Conservation (phyloP, 2,797 vertebrate genomes). For the Chrysocyon brachyurus region DNA sequence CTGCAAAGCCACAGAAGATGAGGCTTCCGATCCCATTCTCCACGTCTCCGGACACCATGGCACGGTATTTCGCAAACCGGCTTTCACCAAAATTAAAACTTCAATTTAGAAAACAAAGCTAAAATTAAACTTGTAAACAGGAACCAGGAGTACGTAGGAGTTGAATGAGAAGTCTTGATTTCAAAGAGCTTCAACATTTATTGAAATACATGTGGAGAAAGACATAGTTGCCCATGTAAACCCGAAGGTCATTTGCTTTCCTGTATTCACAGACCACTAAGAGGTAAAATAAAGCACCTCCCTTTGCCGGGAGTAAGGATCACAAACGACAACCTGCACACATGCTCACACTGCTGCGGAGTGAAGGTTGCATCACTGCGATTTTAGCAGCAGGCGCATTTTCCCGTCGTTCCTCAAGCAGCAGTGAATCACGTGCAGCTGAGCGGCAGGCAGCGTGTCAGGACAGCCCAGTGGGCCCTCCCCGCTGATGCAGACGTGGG, state of each 20-base stretch:
- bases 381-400: no score
- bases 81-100: conserved; percentile 48
- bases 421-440: no score
- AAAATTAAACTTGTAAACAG: conserved; percentile 56
- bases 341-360: no score
- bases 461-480: no score
- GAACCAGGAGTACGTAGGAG: neutral
- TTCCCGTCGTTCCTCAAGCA: no score
- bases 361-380: no score
- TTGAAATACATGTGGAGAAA: neutral
- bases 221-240: neutral
- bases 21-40: neutral
- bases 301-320: neutral
- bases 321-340: neutral
- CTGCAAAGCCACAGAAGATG: neutral
- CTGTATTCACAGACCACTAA: conserved; percentile 24
- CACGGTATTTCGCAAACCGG: neutral
- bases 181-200: conserved; percentile 49
- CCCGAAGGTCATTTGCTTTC: conserved; percentile 40
- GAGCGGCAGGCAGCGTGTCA: no score
- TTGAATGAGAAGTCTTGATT: neutral
- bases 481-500: no score
- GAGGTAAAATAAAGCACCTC: neutral
- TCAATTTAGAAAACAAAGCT: conserved; percentile 46
- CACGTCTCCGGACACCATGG: neutral